A percentile compares a stretch with the other conserved stretches of the same genome.
Conservation (phyloP, 1,140 invertebrate species). For the Macrocentrus cingulum region DNA sequence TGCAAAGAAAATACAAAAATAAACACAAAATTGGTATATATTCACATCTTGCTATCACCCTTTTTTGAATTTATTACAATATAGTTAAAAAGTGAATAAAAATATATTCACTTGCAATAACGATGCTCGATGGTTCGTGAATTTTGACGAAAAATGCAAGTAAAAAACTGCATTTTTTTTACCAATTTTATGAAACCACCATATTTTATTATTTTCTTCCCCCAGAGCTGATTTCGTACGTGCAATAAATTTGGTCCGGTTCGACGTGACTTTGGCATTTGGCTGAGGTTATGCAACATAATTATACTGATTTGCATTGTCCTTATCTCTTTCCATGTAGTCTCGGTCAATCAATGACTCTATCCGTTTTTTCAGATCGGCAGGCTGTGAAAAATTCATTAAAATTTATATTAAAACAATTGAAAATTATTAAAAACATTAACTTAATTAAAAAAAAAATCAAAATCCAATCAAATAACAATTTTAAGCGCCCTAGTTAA, state of each 20-base stretch:
- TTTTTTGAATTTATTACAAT: neutral
- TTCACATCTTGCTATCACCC: neutral
- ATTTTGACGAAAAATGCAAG: neutral
- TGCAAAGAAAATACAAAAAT: too few species aligned
- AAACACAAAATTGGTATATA: too few species aligned
- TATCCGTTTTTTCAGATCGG: conserved; percentile 96
- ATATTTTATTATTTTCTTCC: too few species aligned
- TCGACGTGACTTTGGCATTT: conserved; percentile 49
- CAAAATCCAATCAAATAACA: too few species aligned
- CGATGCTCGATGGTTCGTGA: neutral
- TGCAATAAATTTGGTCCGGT: conserved; percentile 20
- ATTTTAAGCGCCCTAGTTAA: too few species aligned
- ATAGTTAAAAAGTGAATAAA: too few species aligned
- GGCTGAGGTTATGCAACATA: conserved; percentile 86
- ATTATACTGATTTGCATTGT: conserved; percentile 97
- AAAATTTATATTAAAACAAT: conserved; percentile 30
- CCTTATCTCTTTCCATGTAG: conserved; percentile 98
- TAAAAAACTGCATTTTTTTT: neutral
- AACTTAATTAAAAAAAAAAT: conserved; percentile 14
- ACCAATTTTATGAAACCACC: neutral
- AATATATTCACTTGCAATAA: too few species aligned
- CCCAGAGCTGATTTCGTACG: neutral
- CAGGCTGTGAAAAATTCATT: conserved; percentile 68
- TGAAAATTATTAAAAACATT: conserved; percentile 12
- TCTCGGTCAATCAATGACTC: conserved; percentile 98